phyloP scores from a whole-genome alignment of 2,797 vertebrate species.

The Mycteria americana region DNA sequence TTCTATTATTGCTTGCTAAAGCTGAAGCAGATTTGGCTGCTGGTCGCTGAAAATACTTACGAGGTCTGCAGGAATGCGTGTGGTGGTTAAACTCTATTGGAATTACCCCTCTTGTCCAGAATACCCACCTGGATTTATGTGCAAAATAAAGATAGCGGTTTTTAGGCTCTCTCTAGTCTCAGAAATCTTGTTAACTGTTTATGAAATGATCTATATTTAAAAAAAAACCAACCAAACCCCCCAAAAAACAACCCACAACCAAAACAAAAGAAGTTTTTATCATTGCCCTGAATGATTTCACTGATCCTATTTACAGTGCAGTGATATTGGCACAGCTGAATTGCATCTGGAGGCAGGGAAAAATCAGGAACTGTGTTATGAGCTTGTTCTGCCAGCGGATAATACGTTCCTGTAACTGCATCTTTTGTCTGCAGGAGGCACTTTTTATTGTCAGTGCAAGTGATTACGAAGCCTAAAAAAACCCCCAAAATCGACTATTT shows the following conservation, averaged over 20 bases:
- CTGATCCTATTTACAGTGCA: background rate
- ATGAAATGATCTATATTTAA: background rate
- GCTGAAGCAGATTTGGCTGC: background rate
- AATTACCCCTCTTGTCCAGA: background rate
- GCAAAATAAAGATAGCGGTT: fast-evolving
- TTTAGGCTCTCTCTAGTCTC: background rate
- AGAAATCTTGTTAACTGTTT: background rate
- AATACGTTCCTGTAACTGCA: fast-evolving
- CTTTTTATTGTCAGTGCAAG: background rate
- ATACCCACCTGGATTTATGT: background rate
- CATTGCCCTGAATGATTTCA: background rate
- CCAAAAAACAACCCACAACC: background rate
- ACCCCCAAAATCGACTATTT: background rate
- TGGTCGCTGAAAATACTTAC: background rate
- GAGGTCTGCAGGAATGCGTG: background rate
- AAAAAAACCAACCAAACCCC: background rate
- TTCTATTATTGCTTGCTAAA: background rate
- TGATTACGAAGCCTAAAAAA: background rate
- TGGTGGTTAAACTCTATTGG: background rate
- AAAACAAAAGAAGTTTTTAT: background rate
- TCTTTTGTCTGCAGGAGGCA: background rate
- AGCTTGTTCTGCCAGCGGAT: background rate
- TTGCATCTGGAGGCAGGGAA: background rate
- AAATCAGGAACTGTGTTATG: background rate
- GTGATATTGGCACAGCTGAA: background rate